Conservation (phyloP, 2,113 vertebrate species). For the Cathartes aura region DNA sequence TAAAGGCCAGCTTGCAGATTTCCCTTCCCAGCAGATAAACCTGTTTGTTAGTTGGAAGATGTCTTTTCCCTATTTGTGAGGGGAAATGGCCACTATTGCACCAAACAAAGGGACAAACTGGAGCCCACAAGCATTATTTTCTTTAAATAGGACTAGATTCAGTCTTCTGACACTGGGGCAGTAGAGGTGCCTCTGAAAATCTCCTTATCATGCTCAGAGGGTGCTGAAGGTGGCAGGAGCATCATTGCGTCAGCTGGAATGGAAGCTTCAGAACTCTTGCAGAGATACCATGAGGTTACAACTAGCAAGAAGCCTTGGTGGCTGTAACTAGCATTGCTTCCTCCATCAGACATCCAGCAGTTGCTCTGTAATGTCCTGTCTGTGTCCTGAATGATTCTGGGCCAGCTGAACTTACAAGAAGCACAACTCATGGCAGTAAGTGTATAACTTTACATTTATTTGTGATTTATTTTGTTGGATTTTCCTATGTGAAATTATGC, state of each 20-base stretch:
- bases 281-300: neutral
- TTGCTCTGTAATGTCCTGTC: neutral
- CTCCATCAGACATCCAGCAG: neutral
- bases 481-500: neutral
- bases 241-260: neutral
- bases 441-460: neutral
- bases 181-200: neutral
- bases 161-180: neutral
- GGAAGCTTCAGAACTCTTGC: neutral
- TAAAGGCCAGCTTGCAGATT: neutral
- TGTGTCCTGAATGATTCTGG: neutral
- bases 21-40: neutral
- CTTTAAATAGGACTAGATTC: neutral
- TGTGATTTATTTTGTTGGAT: neutral
- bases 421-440: neutral
- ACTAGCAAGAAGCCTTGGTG: neutral
- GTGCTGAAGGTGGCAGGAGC: neutral
- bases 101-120: neutral
- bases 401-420: neutral
- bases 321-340: neutral
- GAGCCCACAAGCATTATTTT: neutral
- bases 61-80: neutral
- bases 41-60: neutral
- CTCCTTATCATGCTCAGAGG: neutral
- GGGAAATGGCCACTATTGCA: neutral